Evolutionary conservation across 2,113 vertebrate genomes (phyloP).

Genomic region (Mobula hypostoma): DNA sequence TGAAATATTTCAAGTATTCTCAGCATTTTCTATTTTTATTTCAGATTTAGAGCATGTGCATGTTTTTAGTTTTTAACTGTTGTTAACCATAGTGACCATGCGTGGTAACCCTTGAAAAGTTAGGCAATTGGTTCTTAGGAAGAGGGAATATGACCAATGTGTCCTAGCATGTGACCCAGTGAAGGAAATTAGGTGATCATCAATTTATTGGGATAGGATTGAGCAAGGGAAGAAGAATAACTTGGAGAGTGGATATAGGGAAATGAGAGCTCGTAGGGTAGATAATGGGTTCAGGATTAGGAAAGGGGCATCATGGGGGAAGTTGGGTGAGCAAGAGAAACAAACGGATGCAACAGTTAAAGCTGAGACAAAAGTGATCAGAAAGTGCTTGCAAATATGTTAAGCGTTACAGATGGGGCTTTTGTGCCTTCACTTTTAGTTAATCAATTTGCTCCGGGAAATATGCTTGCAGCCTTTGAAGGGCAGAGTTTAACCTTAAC

Average conservation of each 20-base stretch:
- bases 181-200: not conserved
- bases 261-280: not conserved
- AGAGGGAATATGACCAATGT: not conserved
- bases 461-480: not conserved
- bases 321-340: not conserved
- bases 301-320: not conserved
- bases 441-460: not conserved
- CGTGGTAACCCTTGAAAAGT: not conserved
- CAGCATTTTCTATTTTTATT: no score
- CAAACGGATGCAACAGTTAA: not conserved
- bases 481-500: not conserved
- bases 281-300: not conserved
- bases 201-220: not conserved
- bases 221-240: not conserved
- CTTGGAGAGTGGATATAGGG: not conserved
- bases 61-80: no score
- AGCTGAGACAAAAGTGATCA: not conserved
- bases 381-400: not conserved
- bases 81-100: not conserved
- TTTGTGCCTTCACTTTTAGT: not conserved
- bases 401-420: not conserved
- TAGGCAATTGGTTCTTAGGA: not conserved
- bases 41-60: no score
- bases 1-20: no score
- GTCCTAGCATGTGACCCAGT: not conserved